phyloP scores from a whole-genome alignment of 2,113 vertebrate genomes.

The Axis porcinus region DNA sequence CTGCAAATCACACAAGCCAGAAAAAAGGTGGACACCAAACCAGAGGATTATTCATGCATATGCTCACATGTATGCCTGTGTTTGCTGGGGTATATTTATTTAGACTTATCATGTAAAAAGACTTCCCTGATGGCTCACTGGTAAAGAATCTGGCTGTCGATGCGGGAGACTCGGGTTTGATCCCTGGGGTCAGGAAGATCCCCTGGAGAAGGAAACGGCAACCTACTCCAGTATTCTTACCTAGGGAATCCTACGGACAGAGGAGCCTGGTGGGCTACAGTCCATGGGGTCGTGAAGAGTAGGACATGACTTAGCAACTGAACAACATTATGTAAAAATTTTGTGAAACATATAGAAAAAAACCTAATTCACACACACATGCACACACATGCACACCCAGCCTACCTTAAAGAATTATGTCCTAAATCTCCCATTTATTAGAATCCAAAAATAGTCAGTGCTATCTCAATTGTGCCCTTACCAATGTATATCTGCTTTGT shows the following conservation, averaged over 20 bases:
- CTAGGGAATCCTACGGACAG: background rate
- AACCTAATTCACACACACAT: background rate
- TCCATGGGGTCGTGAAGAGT: background rate
- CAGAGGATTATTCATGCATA: background rate
- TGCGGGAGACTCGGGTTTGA: background rate
- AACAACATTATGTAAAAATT: background rate
- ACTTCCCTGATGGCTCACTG: background rate
- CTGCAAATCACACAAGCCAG: background rate
- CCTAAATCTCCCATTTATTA: background rate
- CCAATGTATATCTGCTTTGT: background rate
- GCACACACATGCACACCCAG: background rate
- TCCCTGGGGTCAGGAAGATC: background rate
- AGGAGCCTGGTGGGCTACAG: background rate
- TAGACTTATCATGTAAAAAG: background rate
- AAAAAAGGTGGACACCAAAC: background rate
- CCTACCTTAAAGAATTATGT: background rate
- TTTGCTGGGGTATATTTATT: background rate
- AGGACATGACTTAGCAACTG: background rate
- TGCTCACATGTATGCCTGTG: rapidly evolving
- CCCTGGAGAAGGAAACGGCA: background rate
- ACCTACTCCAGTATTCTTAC: background rate
- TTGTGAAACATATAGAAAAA: background rate
- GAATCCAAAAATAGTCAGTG: background rate
- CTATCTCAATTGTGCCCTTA: background rate
- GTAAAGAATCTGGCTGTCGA: background rate